phyloP scores from a whole-genome alignment of 2,888 invertebrate genomes.

The Hololepta plana region DNA sequence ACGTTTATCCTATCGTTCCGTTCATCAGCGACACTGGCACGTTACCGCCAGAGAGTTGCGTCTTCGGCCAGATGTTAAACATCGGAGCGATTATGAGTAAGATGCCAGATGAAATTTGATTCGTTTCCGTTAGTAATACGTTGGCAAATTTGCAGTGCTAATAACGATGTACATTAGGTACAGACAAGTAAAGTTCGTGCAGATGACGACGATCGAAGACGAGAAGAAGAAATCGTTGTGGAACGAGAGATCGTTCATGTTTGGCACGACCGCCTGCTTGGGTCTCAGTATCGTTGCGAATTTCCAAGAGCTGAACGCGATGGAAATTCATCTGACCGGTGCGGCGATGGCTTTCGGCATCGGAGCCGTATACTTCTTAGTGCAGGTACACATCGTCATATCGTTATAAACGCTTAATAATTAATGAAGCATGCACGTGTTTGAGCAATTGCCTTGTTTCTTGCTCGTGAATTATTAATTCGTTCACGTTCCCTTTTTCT shows the following conservation, averaged over 20 bases:
- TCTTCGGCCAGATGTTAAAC: slow-evolving; percentile 53
- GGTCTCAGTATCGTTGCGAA: slow-evolving; percentile 56
- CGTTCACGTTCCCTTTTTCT: background rate
- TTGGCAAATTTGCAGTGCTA: slow-evolving; percentile 8
- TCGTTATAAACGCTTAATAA: no score
- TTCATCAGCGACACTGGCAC: slow-evolving; percentile 56
- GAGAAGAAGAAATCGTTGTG: slow-evolving; percentile 3
- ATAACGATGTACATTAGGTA: slow-evolving; percentile 10
- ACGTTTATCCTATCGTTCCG: slow-evolving; percentile 46
- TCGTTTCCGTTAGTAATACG: background rate
- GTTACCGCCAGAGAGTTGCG: slow-evolving; percentile 52
- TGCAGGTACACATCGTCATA: slow-evolving; percentile 44
- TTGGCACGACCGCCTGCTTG: slow-evolving; percentile 38
- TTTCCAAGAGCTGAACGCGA: slow-evolving; percentile 49
- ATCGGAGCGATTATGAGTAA: slow-evolving; percentile 23
- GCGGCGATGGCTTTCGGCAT: slow-evolving; percentile 55
- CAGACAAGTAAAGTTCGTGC: slow-evolving; percentile 9
- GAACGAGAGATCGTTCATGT: slow-evolving; percentile 4
- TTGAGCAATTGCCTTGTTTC: no score
- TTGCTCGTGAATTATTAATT: slow-evolving; percentile 7
- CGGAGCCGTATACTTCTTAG: slow-evolving; percentile 61
- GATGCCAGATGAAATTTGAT: slow-evolving; percentile 3
- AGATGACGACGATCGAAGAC: no score
- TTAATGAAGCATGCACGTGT: no score
- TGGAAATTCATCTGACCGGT: slow-evolving; percentile 46